These are phyloP conservation scores for Coelopa pilipes DNA, from an alignment of 2,888 invertebrate species.

Conservation along the genomic window DNA sequence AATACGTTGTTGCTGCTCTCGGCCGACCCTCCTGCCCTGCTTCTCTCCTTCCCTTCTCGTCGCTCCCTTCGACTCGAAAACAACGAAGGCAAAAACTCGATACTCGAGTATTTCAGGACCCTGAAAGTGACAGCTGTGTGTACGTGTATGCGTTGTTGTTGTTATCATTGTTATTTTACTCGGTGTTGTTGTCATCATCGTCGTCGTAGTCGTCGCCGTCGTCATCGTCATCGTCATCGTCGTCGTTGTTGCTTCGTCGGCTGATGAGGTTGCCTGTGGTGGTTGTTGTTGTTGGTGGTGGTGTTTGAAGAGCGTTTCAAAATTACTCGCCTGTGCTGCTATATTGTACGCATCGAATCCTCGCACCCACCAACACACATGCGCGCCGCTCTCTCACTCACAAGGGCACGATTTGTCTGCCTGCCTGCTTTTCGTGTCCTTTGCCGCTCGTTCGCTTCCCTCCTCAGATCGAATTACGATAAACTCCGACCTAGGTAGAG, in stretches of 20 bases:
- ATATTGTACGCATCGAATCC: conserved; percentile 11
- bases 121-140: conserved; percentile 30
- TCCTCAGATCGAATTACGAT: conserved; percentile 31
- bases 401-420: conserved; percentile 12
- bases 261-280: no score
- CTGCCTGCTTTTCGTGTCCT: background rate
- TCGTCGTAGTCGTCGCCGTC: background rate
- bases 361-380: background rate
- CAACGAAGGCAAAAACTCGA: background rate
- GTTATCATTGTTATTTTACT: no score
- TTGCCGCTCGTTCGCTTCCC: background rate
- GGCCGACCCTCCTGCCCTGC: background rate
- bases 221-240: no score
- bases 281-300: conserved; percentile 15
- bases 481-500: conserved; percentile 1
- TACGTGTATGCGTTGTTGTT: background rate
- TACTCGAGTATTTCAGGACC: background rate
- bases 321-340: conserved; percentile 26
- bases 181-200: conserved; percentile 2
- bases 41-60: background rate
- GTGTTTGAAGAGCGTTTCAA: conserved; percentile 30
- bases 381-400: background rate
- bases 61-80: background rate
- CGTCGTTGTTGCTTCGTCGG: no score
- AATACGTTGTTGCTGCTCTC: background rate